These are phyloP conservation scores for Eristalinus aeneus DNA, from an alignment of 2,888 invertebrate genomes.

Conservation along the genomic window DNA sequence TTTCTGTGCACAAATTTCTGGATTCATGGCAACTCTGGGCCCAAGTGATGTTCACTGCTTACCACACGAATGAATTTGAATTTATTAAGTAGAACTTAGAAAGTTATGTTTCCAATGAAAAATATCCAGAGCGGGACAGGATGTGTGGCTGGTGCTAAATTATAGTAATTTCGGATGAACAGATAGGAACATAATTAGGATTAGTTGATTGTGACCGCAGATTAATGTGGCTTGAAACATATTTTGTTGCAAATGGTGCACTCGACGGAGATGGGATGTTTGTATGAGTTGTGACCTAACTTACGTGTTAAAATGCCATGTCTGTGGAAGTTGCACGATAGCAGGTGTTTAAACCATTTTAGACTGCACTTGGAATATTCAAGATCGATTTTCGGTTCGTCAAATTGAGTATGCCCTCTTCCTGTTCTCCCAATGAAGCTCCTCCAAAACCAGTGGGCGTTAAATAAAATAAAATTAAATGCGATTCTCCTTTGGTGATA, in stretches of 20 bases:
- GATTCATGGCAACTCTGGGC: conserved; percentile 3
- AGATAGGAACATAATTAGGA: neutral
- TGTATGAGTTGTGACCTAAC: too few relatives aligned
- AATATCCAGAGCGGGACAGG: neutral
- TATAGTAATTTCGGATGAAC: neutral
- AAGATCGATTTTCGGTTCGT: too few relatives aligned
- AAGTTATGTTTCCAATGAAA: neutral
- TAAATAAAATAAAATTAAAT: too few relatives aligned
- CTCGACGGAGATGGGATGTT: neutral
- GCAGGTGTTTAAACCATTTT: too few relatives aligned
- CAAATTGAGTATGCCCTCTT: too few relatives aligned
- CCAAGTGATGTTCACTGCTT: neutral
- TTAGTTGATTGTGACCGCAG: neutral
- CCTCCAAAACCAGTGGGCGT: too few relatives aligned
- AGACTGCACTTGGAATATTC: too few relatives aligned
- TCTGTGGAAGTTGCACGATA: too few relatives aligned
- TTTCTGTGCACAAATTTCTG: too few relatives aligned
- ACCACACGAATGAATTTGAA: conserved; percentile 8
- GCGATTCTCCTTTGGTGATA: too few relatives aligned
- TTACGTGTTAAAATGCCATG: too few relatives aligned
- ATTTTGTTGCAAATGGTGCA: neutral
- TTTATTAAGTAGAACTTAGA: conserved; percentile 12
- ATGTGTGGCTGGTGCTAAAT: conserved; percentile 9
- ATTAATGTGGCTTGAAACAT: neutral
- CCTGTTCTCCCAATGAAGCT: too few relatives aligned